A percentile compares a stretch with the other conserved stretches of the same genome.
Evolutionary conservation across 1,140 invertebrate species (phyloP).

Genomic region (Ptiloglossa arizonensis): DNA sequence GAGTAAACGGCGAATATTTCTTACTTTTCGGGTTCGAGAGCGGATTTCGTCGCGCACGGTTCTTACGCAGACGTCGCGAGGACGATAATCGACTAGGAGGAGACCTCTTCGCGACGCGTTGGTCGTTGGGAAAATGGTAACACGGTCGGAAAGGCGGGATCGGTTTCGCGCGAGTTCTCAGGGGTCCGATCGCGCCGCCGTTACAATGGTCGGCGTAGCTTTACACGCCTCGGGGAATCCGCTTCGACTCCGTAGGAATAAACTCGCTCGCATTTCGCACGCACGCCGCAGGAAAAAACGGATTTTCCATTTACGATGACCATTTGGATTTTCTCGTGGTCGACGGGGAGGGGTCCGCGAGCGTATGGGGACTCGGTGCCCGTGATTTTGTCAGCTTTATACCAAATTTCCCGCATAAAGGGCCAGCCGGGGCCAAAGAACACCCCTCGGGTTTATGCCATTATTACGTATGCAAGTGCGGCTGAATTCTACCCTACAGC

Average conservation of each 20-base stretch:
- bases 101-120: no score
- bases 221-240: slow-evolving; percentile 59
- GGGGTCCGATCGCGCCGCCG: slow-evolving; percentile 17
- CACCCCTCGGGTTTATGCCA: slow-evolving; percentile 77
- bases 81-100: no score
- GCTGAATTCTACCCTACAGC: slow-evolving; percentile 67
- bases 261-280: slow-evolving; percentile 71
- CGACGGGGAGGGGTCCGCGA: slow-evolving; percentile 52
- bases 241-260: slow-evolving; percentile 70
- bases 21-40: no score
- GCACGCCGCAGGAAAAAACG: slow-evolving; percentile 68
- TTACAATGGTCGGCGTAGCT: slow-evolving; percentile 5
- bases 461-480: slow-evolving; percentile 79
- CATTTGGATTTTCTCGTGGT: slow-evolving; percentile 78
- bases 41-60: no score
- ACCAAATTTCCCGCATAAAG: slow-evolving; percentile 76
- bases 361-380: slow-evolving; percentile 53
- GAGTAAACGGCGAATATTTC: not conserved
- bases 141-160: slow-evolving; percentile 10
- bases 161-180: slow-evolving; percentile 8
- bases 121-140: not conserved
- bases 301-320: slow-evolving; percentile 81
- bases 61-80: no score
- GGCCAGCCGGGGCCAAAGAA: slow-evolving; percentile 58
- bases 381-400: slow-evolving; percentile 77